phyloP scores from a whole-genome alignment of 2,113 vertebrate species.

The Apaloderma vittatum region DNA sequence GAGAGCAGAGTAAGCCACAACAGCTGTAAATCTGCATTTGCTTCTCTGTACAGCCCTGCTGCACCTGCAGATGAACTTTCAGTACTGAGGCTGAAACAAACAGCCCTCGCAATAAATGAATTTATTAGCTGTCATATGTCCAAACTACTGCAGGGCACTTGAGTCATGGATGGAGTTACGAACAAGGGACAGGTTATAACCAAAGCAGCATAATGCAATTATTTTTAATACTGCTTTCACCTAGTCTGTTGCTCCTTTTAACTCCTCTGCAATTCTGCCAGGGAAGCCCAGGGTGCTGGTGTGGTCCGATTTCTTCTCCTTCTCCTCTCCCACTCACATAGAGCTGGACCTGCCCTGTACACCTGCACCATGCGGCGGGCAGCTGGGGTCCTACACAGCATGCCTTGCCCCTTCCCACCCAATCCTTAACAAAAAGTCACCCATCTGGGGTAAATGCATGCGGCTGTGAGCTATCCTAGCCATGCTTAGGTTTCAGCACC shows the following conservation, averaged over 20 bases:
- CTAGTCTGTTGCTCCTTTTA: neutral
- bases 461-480: neutral
- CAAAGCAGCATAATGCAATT: slow-evolving; percentile 13
- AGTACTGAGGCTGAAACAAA: slow-evolving; percentile 47
- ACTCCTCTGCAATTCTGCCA: neutral
- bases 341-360: neutral
- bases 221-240: slow-evolving; percentile 18
- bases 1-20: slow-evolving; percentile 16
- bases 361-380: accelerated
- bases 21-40: slow-evolving; percentile 68
- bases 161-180: neutral
- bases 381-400: accelerated
- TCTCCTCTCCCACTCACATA: neutral
- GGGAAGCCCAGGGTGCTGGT: neutral
- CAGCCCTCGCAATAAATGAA: slow-evolving; percentile 37
- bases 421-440: neutral
- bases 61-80: slow-evolving; percentile 71
- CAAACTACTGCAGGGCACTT: slow-evolving; percentile 34
- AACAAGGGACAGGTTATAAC: slow-evolving; percentile 9
- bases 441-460: neutral
- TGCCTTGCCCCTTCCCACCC: neutral
- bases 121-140: slow-evolving; percentile 54
- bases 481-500: neutral
- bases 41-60: slow-evolving; percentile 24
- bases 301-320: neutral